These are phyloP conservation scores for Aleiodes testaceus DNA, from an alignment of 2,888 invertebrate species.

Conservation along the genomic window DNA sequence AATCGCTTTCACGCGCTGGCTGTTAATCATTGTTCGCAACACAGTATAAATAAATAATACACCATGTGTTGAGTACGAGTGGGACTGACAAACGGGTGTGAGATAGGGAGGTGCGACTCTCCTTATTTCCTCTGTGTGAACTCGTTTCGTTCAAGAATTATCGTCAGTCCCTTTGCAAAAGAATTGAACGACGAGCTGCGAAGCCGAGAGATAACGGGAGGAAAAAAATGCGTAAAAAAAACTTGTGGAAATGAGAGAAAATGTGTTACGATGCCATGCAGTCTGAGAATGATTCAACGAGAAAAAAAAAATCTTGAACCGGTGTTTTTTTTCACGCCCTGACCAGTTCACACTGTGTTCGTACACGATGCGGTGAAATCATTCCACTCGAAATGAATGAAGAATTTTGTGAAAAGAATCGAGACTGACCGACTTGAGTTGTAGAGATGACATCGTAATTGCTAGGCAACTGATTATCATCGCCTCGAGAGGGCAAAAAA, in stretches of 20 bases:
- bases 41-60: slow-evolving; percentile 51
- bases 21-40: slow-evolving; percentile 55
- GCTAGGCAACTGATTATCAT: slow-evolving; percentile 37
- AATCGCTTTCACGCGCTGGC: slow-evolving; percentile 54
- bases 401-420: slow-evolving; percentile 6
- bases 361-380: slow-evolving; percentile 28
- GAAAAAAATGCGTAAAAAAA: slow-evolving; percentile 6
- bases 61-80: slow-evolving; percentile 39
- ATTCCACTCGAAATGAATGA: slow-evolving; percentile 13
- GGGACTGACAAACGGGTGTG: slow-evolving; percentile 29
- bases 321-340: slow-evolving; percentile 42
- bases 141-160: slow-evolving; percentile 28
- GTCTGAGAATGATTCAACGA: slow-evolving; percentile 1
- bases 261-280: slow-evolving; percentile 33
- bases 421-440: slow-evolving; percentile 24
- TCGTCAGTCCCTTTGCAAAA: slow-evolving; percentile 16
- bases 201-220: not conserved
- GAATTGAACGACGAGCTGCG: not conserved
- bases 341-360: slow-evolving; percentile 18
- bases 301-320: slow-evolving; percentile 1
- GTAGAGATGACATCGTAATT: slow-evolving; percentile 34
- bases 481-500: slow-evolving; percentile 21
- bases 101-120: slow-evolving; percentile 30
- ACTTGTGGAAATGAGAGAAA: slow-evolving; percentile 17
- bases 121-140: slow-evolving; percentile 22